Base-by-base conservation (phyloP, 1,140 invertebrate species). In the Bombus breviceps region DNA sequence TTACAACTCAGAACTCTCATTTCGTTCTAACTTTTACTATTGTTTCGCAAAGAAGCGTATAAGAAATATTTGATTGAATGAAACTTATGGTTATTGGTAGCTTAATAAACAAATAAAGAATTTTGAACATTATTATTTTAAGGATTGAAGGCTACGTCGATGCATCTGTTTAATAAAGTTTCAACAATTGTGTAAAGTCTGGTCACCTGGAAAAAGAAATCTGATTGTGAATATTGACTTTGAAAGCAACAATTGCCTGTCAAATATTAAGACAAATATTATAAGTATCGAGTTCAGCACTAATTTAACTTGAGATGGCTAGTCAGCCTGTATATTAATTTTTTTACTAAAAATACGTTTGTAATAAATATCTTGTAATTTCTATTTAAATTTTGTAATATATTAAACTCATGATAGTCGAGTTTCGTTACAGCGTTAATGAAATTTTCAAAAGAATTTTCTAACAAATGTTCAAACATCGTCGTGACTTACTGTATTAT, bases 111-210 rank as follows among this genome's bases (percentile, higher is more conserved):
- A 37, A 39, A 25, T 37, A 4, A 69, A 25, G 34, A 39, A 69
- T 53, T 53, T 53, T 53, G 18, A 53, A 22, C 47, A 53, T 53
- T 53, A 28, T 72, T 62, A n/a, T 62, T 62, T 62, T 62, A 34
- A 68, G 34, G 9, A 68, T 68, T 34, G 66, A 34, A 68, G 66
- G 66, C 32, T 68, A 34, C 15, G 18, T 22, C 18, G 32, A 3
- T 6, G 66, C 8, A 15, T 37, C 79, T 62, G 53, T 53, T 57
- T 15, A 85, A 77, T 18, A 59, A 71, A 53, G 53, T 76, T 53
- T 28, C 74, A 66, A 85, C 90, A 92, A 91, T 91, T 91, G 90
- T 91, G 82, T 83, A 91, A 92, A 91, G 88, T 92, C 88, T 92
- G 87, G 78, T 57, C 80, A 85, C 80, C 75, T 59, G 47, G 62